phyloP scores from a whole-genome alignment of 2,797 vertebrate species.

The Mycteria americana region DNA sequence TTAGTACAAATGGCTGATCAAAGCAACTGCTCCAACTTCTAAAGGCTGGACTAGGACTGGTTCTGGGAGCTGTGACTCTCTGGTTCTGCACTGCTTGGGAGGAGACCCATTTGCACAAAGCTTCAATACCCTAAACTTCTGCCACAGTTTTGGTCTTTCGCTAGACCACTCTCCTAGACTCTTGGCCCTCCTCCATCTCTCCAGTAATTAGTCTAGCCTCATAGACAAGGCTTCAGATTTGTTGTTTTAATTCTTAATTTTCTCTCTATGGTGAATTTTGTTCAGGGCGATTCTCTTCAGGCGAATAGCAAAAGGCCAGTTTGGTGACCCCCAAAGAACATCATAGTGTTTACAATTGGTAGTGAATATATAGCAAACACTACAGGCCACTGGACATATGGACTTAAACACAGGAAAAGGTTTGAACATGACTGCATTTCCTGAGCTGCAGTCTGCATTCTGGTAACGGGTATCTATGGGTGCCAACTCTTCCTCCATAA shows the following conservation, averaged over 20 bases:
- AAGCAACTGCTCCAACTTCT: neutral
- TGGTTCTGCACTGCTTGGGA: neutral
- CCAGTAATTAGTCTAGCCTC: neutral
- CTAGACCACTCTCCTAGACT: neutral
- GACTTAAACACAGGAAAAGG: neutral
- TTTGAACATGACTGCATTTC: neutral
- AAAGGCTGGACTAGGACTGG: fast-evolving
- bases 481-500: neutral
- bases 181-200: neutral
- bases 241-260: neutral
- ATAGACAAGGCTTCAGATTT: neutral
- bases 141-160: neutral
- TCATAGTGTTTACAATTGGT: neutral
- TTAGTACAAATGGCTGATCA: neutral
- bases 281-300: neutral
- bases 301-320: neutral
- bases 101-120: neutral
- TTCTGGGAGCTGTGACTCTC: neutral
- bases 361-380: neutral
- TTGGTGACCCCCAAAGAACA: neutral
- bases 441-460: neutral
- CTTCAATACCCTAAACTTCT: neutral
- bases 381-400: neutral
- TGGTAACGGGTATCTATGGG: neutral
- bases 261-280: neutral